Evolutionary conservation across 92 coral and sea anemone genomes (phyloP).

Genomic region (Epizoanthus illoricatus): DNA sequence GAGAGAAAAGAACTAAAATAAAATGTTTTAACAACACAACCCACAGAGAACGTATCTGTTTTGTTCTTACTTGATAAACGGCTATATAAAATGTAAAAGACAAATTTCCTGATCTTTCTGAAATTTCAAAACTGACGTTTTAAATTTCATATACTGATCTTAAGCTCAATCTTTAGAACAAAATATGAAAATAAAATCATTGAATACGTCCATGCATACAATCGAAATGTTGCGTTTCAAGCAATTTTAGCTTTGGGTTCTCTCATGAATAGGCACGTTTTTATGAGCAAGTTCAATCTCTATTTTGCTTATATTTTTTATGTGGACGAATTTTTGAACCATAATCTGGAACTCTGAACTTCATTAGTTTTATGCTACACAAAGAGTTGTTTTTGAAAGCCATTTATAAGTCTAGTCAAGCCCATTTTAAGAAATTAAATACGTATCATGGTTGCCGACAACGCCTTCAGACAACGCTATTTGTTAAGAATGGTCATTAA

Average conservation of each 20-base stretch:
- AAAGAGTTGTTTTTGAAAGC: not conserved
- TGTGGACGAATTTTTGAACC: too few species aligned
- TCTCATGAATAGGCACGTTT: not conserved
- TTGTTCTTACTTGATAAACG: not conserved
- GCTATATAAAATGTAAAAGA: not conserved
- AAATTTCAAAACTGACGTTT: constrained; percentile 9
- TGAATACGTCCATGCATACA: too few species aligned
- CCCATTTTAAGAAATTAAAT: too few species aligned
- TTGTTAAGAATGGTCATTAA: not conserved
- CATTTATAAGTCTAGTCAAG: too few species aligned
- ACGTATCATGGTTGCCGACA: not conserved
- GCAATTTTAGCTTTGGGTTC: not conserved
- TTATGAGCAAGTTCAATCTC: not conserved
- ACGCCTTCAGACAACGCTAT: constrained; percentile 4
- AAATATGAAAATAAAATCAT: too few species aligned
- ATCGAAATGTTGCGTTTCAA: not conserved
- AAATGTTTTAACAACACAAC: too few species aligned
- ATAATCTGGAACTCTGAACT: too few species aligned
- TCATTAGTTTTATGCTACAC: not conserved
- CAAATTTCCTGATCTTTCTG: not conserved
- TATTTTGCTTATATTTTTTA: not conserved
- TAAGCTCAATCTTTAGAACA: not conserved
- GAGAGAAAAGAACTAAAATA: not conserved
- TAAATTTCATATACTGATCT: not conserved
- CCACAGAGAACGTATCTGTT: too few species aligned